phyloP scores from a whole-genome alignment of 2,888 invertebrate genomes.

The Brachycybe producta region DNA sequence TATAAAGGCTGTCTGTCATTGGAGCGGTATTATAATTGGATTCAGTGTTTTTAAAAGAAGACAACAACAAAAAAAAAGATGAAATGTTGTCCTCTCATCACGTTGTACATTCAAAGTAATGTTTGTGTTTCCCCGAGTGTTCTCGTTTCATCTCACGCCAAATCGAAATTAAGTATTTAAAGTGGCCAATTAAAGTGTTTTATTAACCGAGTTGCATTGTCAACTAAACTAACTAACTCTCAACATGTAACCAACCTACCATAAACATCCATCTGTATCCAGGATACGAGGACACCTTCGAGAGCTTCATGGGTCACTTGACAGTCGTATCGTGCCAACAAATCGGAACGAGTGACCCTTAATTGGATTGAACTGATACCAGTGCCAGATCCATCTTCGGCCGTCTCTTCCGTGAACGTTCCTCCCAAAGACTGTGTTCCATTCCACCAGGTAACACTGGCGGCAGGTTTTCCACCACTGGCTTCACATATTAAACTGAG shows the following conservation, averaged over 20 bases:
- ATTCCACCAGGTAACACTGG: conserved; percentile 72
- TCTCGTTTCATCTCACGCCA: too few species aligned
- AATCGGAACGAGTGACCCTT: conserved; percentile 54
- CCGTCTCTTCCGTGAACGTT: conserved; percentile 28
- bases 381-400: conserved; percentile 45
- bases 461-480: conserved; percentile 69
- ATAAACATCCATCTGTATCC: conserved; percentile 54
- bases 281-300: conserved; percentile 32
- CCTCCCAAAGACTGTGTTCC: conserved; percentile 51
- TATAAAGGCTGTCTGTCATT: too few species aligned
- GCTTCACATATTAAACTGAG: conserved; percentile 60
- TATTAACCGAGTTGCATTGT: too few species aligned
- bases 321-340: conserved; percentile 57
- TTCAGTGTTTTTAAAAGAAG: too few species aligned
- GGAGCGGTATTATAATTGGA: too few species aligned
- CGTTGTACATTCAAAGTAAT: too few species aligned
- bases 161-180: too few species aligned
- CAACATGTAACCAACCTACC: conserved; percentile 49
- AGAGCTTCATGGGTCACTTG: conserved; percentile 45
- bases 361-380: conserved; percentile 50
- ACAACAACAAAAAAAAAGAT: too few species aligned
- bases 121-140: too few species aligned
- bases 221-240: too few species aligned
- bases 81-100: too few species aligned
- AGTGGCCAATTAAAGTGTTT: too few species aligned